These are phyloP conservation scores for Melanotaenia maccullochi DNA, from an alignment of 2,797 vertebrate genomes.

Conservation along the genomic window DNA sequence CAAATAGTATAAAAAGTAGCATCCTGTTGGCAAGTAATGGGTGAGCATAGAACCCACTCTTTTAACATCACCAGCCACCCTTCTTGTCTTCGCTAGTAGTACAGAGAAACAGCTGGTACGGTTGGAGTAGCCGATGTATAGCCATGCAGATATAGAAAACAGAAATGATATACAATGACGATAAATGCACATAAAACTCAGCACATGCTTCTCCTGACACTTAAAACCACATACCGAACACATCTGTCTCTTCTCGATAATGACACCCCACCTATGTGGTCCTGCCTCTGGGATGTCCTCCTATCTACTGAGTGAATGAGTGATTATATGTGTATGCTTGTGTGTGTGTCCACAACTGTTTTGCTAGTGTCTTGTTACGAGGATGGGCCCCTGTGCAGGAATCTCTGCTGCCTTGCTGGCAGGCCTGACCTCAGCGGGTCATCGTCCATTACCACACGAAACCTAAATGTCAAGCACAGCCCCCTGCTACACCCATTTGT, in stretches of 20 bases:
- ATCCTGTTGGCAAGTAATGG: conserved; percentile 67
- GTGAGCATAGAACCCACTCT: conserved; percentile 51
- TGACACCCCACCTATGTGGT: conserved; percentile 70
- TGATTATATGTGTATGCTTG: conserved; percentile 46
- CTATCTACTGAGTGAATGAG: conserved; percentile 56
- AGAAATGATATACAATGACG: background rate
- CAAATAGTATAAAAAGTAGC: conserved; percentile 76
- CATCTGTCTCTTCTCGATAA: conserved; percentile 65
- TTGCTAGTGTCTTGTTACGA: conserved; percentile 79
- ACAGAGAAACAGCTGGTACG: conserved; percentile 25
- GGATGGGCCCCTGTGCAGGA: conserved; percentile 66
- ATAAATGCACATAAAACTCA: conserved; percentile 4
- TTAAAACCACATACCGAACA: conserved; percentile 53
- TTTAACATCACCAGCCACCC: conserved; percentile 58
- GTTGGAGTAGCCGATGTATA: conserved; percentile 19
- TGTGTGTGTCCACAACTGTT: conserved; percentile 63
- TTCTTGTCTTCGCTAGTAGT: conserved; percentile 11
- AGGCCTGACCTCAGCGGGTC: conserved; percentile 77
- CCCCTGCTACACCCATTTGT: conserved; percentile 81
- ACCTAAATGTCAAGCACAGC: conserved; percentile 75
- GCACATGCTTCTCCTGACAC: conserved; percentile 29
- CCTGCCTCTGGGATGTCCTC: conserved; percentile 69
- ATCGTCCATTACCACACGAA: conserved; percentile 81
- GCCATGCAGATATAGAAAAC: conserved; percentile 13
- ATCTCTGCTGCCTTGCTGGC: conserved; percentile 69